Percentiles rank a stretch among this genome's conserved stretches.
These are phyloP conservation scores for Halisarca cf. caerulea DNA, from an alignment of 37 sponge, comb jelly and placozoan species.

Conservation along the genomic window DNA sequence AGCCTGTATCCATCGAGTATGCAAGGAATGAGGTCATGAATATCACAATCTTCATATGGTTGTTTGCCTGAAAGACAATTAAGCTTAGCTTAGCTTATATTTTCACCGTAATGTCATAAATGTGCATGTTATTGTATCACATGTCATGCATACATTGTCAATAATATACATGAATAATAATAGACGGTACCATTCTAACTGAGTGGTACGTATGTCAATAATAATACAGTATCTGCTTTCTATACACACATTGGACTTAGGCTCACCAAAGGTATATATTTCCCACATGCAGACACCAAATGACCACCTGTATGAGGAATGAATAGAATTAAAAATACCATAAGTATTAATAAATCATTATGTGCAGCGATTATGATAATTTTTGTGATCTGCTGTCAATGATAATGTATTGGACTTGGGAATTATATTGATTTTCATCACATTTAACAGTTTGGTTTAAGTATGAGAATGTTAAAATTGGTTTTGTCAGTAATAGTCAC, in stretches of 20 bases:
- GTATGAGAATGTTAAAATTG: too few relatives aligned
- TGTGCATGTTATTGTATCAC: too few relatives aligned
- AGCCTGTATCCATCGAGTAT: neutral
- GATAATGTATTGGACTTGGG: too few relatives aligned
- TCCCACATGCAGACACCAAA: slow-evolving; percentile 15
- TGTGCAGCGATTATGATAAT: too few relatives aligned
- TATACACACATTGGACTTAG: neutral
- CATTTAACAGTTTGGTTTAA: too few relatives aligned
- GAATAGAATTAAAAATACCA: neutral
- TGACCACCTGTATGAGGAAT: neutral
- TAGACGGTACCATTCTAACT: neutral
- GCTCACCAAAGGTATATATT: slow-evolving; percentile 14
- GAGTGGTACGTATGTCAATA: neutral
- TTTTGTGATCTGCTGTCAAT: too few relatives aligned
- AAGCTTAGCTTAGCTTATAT: too few relatives aligned
- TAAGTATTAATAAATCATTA: neutral
- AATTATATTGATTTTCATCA: too few relatives aligned
- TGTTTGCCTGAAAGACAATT: neutral
- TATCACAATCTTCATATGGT: neutral
- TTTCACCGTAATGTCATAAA: too few relatives aligned
- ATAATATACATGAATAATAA: too few relatives aligned
- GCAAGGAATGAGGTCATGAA: neutral
- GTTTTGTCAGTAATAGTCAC: too few relatives aligned
- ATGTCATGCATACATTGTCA: too few relatives aligned
- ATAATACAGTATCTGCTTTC: neutral